Percentiles rank a stretch among this genome's conserved stretches.
Conservation (phyloP, 1,140 invertebrate species). For the Aphaenogaster floridana region DNA sequence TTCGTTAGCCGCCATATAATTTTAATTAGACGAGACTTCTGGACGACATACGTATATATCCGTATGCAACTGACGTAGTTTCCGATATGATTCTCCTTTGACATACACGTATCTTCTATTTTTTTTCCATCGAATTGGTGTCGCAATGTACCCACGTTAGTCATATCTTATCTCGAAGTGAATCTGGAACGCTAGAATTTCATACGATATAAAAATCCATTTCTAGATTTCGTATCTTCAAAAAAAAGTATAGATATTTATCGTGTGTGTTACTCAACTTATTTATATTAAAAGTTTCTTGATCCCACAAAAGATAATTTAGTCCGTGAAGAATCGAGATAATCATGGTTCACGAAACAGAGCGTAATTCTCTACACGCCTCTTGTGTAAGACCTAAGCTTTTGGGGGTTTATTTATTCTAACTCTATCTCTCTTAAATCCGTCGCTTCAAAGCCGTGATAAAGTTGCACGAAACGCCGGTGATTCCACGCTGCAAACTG, state of each 20-base stretch:
- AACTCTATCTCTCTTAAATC: slow-evolving; percentile 6
- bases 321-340: background rate
- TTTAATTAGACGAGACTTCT: slow-evolving; percentile 75
- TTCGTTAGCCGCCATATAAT: slow-evolving; percentile 64
- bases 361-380: background rate
- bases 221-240: background rate
- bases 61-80: slow-evolving; percentile 9
- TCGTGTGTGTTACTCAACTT: background rate
- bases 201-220: background rate
- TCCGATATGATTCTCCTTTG: slow-evolving; percentile 6
- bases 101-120: background rate
- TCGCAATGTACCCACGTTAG: background rate
- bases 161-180: background rate
- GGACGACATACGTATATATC: slow-evolving; percentile 51
- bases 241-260: background rate
- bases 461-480: slow-evolving; percentile 21
- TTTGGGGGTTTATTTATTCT: background rate
- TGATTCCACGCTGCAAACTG: slow-evolving; percentile 30
- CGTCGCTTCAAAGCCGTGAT: slow-evolving; percentile 40
- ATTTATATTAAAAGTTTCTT: background rate
- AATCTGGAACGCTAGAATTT: background rate
- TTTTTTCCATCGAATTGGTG: background rate
- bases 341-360: background rate
- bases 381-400: background rate
- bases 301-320: background rate